Evolutionary conservation across 2,797 vertebrate species (phyloP), one percentile per base, ranked within the genome.

Genomic region (Podarcis lilfordi): DNA sequence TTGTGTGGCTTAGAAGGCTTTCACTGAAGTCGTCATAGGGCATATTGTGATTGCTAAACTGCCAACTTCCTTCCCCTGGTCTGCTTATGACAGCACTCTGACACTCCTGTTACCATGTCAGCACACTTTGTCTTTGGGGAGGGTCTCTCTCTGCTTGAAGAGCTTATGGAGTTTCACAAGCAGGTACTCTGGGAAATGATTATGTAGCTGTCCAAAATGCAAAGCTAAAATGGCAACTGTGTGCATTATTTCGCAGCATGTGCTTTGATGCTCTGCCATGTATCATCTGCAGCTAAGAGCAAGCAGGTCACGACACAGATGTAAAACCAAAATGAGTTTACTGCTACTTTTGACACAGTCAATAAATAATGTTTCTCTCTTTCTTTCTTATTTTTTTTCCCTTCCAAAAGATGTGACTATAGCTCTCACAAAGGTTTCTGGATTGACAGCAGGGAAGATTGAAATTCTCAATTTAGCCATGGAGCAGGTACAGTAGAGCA

Each of bases 401-500:
- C 3, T 55, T 55, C 50, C 50, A 55, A 74, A 27, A 85, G 71
- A 87, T 43, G 82, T 74, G 19, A 5, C 69, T 50, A 25, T 64
- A 82, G 6, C 64, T 10, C 27, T 64, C 43, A 64, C 89, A 89
- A 90, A 92, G 59, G 80, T 86, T 93, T 94, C 89, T 85, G 37
- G 83, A 88, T 80, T 95, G 93, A 93, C 91, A 95, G 71, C 61
- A 25, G 0, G 0, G 86, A 91, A 92, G 90, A 95, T 61, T 94
- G 91, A 94, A 94, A 91, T 92, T 87, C 90, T 92, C 85, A 92
- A 72, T 94, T 91, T 95, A 92, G 89, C 84, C 3, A 0, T 66
- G 82, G 75, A 87, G 74, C n/a, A 86, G 82, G 72, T 75, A 89
- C 27, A 17, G 43, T 82, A 64, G 27, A 80, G 40, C 82, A 84